Evolutionary conservation across 2,113 vertebrate species (phyloP).

Genomic region (Macroglossus sobrinus): DNA sequence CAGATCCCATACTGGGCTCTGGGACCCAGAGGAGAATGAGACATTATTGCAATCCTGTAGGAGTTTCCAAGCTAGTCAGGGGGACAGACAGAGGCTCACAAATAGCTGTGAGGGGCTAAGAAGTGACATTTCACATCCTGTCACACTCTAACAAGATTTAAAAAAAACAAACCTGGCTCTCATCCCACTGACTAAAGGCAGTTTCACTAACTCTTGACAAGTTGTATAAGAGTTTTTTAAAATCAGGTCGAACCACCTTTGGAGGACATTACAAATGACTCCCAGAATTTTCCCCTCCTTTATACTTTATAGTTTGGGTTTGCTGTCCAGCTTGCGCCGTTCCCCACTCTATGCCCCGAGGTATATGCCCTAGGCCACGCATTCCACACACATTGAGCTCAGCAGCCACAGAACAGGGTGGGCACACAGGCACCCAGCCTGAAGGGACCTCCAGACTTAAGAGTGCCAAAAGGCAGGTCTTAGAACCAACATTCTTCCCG

Average conservation of each 20-base stretch:
- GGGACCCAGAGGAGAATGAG: neutral
- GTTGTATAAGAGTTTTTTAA: neutral
- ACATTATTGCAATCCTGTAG: no score
- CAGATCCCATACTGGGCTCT: neutral
- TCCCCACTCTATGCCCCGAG: fast-evolving
- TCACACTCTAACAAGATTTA: neutral
- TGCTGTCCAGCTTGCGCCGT: neutral
- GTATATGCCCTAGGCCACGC: fast-evolving
- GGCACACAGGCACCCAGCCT: neutral
- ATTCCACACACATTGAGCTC: neutral
- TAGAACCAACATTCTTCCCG: neutral
- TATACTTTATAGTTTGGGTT: neutral
- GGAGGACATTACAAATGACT: neutral
- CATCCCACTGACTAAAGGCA: slow-evolving; percentile 10
- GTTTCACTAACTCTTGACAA: slow-evolving; percentile 37
- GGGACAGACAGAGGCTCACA: neutral
- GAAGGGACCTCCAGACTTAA: neutral
- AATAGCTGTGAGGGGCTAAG: neutral
- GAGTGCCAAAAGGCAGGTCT: neutral
- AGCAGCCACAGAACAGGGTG: neutral
- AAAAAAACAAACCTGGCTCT: slow-evolving; percentile 1
- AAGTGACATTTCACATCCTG: slow-evolving; percentile 42
- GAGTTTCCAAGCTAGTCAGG: neutral
- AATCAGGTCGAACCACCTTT: slow-evolving; percentile 40
- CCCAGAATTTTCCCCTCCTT: neutral